A percentile compares a stretch with the other conserved stretches of the same genome.
These are phyloP conservation scores for Arvicola amphibius DNA, from an alignment of 2,797 vertebrate genomes.

Conservation along the genomic window DNA sequence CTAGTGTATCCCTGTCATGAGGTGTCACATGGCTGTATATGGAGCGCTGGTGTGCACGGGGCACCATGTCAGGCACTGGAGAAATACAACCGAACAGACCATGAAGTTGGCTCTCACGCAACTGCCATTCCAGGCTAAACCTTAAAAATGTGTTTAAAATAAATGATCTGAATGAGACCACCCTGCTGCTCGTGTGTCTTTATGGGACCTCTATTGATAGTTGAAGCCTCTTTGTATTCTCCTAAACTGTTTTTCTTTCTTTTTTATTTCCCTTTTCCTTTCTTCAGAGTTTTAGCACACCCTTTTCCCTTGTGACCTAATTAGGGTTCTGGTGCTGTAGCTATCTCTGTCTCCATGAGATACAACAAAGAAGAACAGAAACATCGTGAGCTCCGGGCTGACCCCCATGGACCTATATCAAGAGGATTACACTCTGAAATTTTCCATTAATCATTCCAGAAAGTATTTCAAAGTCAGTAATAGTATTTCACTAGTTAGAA, in stretches of 20 bases:
- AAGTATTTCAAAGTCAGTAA: constrained; percentile 54
- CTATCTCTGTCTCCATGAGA: background rate
- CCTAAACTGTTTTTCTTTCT: background rate
- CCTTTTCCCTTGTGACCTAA: constrained; percentile 14
- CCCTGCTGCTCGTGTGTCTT: background rate
- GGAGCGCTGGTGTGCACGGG: background rate
- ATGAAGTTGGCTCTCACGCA: background rate
- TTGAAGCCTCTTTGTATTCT: background rate
- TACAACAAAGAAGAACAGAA: constrained; percentile 11
- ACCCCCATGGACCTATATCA: background rate
- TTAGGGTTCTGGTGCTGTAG: constrained; percentile 4
- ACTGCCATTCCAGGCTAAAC: constrained; percentile 4
- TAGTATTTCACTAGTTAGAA: constrained; percentile 23
- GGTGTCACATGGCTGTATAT: background rate
- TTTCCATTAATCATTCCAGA: constrained; percentile 17
- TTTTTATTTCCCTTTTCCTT: background rate
- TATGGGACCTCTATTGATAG: background rate
- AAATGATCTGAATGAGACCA: background rate
- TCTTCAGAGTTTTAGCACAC: background rate
- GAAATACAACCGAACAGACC: background rate
- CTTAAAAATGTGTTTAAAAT: background rate
- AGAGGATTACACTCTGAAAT: constrained; percentile 32
- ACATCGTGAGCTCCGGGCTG: background rate
- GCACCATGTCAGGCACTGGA: background rate
- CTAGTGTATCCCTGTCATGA: background rate